phyloP scores from a whole-genome alignment of 2,113 vertebrate genomes.

The Corvus moneduloides region DNA sequence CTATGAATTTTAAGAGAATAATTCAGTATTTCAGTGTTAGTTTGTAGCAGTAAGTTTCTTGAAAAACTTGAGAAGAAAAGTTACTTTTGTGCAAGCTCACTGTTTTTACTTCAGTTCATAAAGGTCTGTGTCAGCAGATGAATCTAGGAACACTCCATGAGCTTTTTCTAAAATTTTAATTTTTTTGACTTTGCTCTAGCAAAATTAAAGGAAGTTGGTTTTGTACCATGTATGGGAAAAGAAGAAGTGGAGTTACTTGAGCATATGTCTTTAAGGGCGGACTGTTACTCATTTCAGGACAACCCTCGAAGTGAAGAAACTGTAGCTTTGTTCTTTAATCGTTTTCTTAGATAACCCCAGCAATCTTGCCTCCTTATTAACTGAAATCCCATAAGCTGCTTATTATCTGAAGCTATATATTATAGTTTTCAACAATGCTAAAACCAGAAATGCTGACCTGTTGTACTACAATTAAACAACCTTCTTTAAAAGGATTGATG shows the following conservation, averaged over 20 bases:
- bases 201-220: neutral
- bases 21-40: neutral
- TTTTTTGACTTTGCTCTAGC: neutral
- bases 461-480: neutral
- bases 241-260: neutral
- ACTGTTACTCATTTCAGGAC: neutral
- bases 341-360: slow-evolving; percentile 15
- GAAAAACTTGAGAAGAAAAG: neutral
- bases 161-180: neutral
- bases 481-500: neutral
- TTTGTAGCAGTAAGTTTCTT: neutral
- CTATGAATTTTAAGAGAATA: neutral
- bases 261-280: neutral
- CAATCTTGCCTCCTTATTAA: slow-evolving; percentile 28
- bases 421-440: neutral
- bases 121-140: neutral
- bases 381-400: slow-evolving; percentile 38
- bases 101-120: neutral
- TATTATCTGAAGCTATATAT: slow-evolving; percentile 14
- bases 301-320: neutral
- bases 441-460: neutral
- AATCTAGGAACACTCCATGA: neutral
- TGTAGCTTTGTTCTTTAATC: neutral
- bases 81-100: neutral
- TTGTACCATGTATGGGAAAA: neutral